These are phyloP conservation scores for Alaudala cheleensis DNA, from an alignment of 2,113 vertebrate genomes.

Conservation along the genomic window DNA sequence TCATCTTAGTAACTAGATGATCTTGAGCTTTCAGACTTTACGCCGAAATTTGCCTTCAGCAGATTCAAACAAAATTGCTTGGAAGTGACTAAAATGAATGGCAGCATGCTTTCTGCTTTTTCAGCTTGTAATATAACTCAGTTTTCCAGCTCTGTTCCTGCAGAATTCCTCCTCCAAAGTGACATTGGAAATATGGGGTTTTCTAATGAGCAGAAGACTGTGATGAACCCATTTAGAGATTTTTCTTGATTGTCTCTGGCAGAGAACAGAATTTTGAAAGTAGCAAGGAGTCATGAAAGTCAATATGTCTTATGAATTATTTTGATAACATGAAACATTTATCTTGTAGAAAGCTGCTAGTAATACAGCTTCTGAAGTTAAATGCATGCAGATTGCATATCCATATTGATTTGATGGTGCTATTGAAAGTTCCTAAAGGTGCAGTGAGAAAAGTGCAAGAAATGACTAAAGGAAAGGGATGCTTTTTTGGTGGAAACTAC, in stretches of 20 bases:
- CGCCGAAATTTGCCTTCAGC: constrained; percentile 27
- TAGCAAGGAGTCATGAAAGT: background rate
- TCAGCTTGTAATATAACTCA: background rate
- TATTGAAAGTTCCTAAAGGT: background rate
- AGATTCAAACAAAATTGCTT: background rate
- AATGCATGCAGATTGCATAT: background rate
- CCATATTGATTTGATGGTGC: background rate
- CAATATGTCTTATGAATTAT: background rate
- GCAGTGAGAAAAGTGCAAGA: background rate
- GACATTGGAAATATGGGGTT: background rate
- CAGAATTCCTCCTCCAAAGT: background rate
- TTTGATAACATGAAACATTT: background rate
- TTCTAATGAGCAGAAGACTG: background rate
- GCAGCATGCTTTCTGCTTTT: constrained; percentile 15
- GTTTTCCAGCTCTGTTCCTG: background rate
- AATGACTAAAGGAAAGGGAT: background rate
- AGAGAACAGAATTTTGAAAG: background rate
- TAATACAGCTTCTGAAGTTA: background rate
- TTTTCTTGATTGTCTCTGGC: background rate
- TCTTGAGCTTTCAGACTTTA: constrained; percentile 40
- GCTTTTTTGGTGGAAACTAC: background rate
- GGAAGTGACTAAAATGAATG: constrained; percentile 48
- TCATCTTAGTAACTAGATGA: constrained; percentile 48
- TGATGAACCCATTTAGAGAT: background rate
- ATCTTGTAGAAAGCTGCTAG: background rate